A percentile compares a stretch with the other conserved stretches of the same genome.
These are phyloP conservation scores for Prosapia bicincta DNA, from an alignment of 2,888 invertebrate genomes.

Conservation along the genomic window DNA sequence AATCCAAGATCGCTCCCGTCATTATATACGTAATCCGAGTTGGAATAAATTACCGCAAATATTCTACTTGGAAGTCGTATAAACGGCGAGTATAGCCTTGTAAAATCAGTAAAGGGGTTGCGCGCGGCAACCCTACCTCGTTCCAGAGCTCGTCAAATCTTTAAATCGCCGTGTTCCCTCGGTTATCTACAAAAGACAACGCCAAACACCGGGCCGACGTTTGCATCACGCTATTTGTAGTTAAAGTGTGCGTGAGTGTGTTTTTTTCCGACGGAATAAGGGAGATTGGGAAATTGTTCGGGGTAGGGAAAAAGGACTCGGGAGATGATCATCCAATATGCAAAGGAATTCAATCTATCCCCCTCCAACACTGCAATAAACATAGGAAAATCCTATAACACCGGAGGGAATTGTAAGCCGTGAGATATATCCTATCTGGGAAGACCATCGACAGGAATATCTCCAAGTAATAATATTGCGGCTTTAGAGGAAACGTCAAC, in stretches of 20 bases:
- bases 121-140: not conserved
- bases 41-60: not conserved
- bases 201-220: not conserved
- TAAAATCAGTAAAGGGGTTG: not conserved
- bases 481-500: too few relatives aligned
- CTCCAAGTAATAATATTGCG: not conserved
- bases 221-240: not conserved
- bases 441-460: not conserved
- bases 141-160: not conserved
- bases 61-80: not conserved
- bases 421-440: not conserved
- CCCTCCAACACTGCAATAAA: conserved; percentile 19
- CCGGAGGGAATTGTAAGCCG: conserved; percentile 15
- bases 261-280: not conserved
- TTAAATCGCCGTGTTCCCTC: not conserved
- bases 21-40: not conserved
- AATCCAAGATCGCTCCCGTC: not conserved
- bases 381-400: conserved; percentile 27
- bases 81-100: not conserved
- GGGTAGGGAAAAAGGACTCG: not conserved
- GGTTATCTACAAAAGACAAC: not conserved
- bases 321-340: conserved; percentile 30
- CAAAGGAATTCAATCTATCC: conserved; percentile 29
- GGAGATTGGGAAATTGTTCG: not conserved
- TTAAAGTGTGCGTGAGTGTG: not conserved